These are phyloP conservation scores for Osmerus mordax DNA, from an alignment of 2,113 vertebrate species.

Conservation along the genomic window DNA sequence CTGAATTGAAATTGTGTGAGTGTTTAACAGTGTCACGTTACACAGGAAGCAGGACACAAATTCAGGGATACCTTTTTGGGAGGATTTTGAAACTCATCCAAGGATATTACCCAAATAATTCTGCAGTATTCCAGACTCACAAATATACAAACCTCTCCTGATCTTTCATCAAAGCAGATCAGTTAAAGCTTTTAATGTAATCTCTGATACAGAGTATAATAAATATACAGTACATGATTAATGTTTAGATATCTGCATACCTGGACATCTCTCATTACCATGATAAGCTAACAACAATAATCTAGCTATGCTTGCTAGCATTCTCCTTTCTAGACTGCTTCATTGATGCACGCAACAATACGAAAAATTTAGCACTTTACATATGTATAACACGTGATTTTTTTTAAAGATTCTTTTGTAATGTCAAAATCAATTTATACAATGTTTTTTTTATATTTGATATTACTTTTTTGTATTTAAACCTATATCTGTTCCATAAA, in stretches of 20 bases:
- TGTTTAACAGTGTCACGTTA: slow-evolving; percentile 42
- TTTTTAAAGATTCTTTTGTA: slow-evolving; percentile 59
- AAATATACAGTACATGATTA: slow-evolving; percentile 27
- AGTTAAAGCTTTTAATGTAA: no score
- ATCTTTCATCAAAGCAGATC: not conserved
- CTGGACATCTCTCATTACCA: slow-evolving; percentile 14
- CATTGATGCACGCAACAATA: slow-evolving; percentile 42
- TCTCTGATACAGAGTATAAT: no score
- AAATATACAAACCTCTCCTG: not conserved
- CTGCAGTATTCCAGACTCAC: slow-evolving; percentile 27
- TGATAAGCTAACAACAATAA: slow-evolving; percentile 35
- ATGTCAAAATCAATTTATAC: slow-evolving; percentile 54
- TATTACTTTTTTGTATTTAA: slow-evolving; percentile 64
- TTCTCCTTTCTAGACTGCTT: slow-evolving; percentile 56
- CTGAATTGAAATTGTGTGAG: slow-evolving; percentile 5
- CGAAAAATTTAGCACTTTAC: slow-evolving; percentile 71
- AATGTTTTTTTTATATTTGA: slow-evolving; percentile 68
- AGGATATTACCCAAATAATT: slow-evolving; percentile 38
- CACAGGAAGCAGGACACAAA: slow-evolving; percentile 41
- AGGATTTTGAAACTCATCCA: slow-evolving; percentile 28
- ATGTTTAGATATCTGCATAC: slow-evolving; percentile 39
- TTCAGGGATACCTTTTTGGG: slow-evolving; percentile 51
- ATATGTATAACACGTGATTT: slow-evolving; percentile 51
- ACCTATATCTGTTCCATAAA: slow-evolving; percentile 58
- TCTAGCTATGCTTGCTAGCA: slow-evolving; percentile 48